Evolutionary conservation across 92 coral and sea anemone species (phyloP).

Genomic region (Porites evermanni): DNA sequence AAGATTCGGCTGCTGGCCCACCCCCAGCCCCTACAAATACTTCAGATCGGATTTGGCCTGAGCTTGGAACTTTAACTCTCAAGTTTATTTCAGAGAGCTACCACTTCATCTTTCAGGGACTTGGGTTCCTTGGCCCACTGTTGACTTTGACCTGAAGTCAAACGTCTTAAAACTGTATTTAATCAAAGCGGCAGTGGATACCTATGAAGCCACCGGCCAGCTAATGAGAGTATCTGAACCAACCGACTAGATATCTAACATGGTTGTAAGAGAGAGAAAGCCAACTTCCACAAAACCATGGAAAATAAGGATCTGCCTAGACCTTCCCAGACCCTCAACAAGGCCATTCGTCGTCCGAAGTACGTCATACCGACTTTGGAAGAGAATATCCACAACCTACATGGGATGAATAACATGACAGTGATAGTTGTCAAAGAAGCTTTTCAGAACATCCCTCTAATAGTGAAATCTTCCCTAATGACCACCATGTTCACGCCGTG

Average conservation of each 20-base stretch:
- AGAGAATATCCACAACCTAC: constrained; percentile 48
- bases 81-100: constrained; percentile 46
- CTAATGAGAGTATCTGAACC: constrained; percentile 29
- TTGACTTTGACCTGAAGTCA: constrained; percentile 13
- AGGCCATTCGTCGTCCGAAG: constrained; percentile 48
- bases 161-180: constrained; percentile 44
- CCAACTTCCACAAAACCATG: constrained; percentile 35
- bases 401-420: constrained; percentile 27
- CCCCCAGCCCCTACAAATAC: constrained; percentile 39
- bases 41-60: constrained; percentile 28
- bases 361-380: constrained; percentile 45
- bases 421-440: constrained; percentile 39
- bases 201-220: constrained; percentile 29
- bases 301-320: constrained; percentile 25
- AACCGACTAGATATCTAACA: constrained; percentile 58
- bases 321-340: constrained; percentile 52
- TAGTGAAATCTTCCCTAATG: constrained; percentile 41
- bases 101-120: constrained; percentile 28
- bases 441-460: constrained; percentile 32
- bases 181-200: constrained; percentile 48
- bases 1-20: constrained; percentile 45
- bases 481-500: constrained; percentile 58
- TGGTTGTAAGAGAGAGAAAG: constrained; percentile 37
- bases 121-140: constrained; percentile 44
- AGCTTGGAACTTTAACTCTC: constrained; percentile 42